Percentiles rank a stretch among this genome's conserved stretches.
phyloP scores from a whole-genome alignment of 2,888 invertebrate species.

The Mythimna pallens region DNA sequence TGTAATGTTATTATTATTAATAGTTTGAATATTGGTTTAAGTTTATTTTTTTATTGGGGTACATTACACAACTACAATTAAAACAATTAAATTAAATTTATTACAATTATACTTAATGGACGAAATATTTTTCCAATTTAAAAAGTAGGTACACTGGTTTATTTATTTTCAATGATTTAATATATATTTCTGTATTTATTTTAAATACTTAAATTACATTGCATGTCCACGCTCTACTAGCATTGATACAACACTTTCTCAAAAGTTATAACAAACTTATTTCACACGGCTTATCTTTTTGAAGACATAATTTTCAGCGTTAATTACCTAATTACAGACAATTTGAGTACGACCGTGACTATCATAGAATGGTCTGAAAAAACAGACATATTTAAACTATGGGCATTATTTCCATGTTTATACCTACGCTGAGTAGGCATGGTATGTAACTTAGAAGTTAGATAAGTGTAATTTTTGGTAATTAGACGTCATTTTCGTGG shows the following conservation, averaged over 20 bases:
- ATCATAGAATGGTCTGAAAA: not conserved
- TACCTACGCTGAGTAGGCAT: not conserved
- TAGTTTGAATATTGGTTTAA: slow-evolving; percentile 1
- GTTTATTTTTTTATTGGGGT: not conserved
- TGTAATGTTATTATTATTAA: not conserved
- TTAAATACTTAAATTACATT: not conserved
- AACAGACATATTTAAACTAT: not conserved
- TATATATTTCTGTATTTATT: not conserved
- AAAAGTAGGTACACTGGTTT: not conserved
- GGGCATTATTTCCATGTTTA: not conserved
- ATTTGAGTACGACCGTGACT: not conserved
- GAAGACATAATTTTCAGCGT: not conserved
- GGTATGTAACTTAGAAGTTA: not conserved
- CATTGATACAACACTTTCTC: not conserved
- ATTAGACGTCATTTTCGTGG: not conserved
- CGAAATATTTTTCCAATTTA: not conserved
- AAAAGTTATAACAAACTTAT: not conserved
- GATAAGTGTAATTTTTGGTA: not conserved
- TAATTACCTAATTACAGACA: not conserved
- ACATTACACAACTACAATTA: no score
- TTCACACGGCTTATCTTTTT: not conserved
- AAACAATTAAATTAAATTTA: no score
- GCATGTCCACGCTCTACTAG: not conserved
- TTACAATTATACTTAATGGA: not conserved
- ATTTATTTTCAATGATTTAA: not conserved